Conservation (phyloP, 1,140 invertebrate species). For the Drosophila kurseongensis region DNA sequence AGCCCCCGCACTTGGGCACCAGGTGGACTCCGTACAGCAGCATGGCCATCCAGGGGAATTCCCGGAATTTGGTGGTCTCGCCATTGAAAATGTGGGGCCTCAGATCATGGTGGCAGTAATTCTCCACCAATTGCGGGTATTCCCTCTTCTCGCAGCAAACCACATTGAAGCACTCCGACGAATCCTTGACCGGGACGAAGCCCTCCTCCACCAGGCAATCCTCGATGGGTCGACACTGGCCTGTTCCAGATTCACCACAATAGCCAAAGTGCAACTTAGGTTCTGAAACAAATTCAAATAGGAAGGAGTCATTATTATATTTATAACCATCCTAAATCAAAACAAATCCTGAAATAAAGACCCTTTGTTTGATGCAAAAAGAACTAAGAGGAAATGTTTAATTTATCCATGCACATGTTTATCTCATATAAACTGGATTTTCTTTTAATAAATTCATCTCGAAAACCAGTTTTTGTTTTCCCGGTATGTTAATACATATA, state of each 20-base stretch:
- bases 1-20: slow-evolving; percentile 42
- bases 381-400: not conserved
- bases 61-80: slow-evolving; percentile 14
- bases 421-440: not conserved
- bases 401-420: not conserved
- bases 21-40: slow-evolving; percentile 41
- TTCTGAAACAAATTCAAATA: slow-evolving; percentile 2
- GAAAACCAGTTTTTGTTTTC: slow-evolving; percentile 2
- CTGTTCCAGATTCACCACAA: slow-evolving; percentile 12
- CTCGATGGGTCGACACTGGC: slow-evolving; percentile 27
- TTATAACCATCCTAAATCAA: no score
- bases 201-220: slow-evolving; percentile 19
- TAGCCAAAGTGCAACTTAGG: slow-evolving; percentile 44
- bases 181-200: not conserved
- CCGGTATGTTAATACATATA: not conserved
- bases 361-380: no score
- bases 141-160: slow-evolving; percentile 37
- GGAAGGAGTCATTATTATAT: no score
- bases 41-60: slow-evolving; percentile 63
- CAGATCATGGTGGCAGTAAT: not conserved
- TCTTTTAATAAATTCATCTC: not conserved
- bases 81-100: slow-evolving; percentile 38
- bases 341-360: no score
- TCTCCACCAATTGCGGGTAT: slow-evolving; percentile 27
- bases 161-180: slow-evolving; percentile 10